Percentiles rank a stretch among this genome's conserved stretches.
Conservation (phyloP, 2,888 invertebrate species). For the Gisinianus flammeolus region DNA sequence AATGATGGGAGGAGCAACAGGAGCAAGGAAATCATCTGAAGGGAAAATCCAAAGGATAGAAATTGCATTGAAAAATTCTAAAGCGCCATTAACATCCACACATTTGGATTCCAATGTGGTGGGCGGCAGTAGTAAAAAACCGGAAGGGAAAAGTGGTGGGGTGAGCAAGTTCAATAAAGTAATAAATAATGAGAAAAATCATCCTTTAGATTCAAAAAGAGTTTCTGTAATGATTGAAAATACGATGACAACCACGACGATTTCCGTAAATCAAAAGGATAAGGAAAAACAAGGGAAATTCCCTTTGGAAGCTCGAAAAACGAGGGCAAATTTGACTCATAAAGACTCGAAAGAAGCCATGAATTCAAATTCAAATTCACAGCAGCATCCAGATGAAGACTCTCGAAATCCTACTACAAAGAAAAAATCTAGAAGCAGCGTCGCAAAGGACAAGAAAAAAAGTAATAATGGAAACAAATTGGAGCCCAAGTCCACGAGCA, state of each 20-base stretch:
- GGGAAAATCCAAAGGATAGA: too few species aligned
- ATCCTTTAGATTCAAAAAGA: not conserved
- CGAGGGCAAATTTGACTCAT: not conserved
- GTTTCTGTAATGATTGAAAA: not conserved
- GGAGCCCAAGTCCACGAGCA: not conserved
- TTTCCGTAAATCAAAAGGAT: not conserved
- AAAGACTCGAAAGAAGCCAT: not conserved
- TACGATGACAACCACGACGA: not conserved
- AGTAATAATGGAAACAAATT: not conserved
- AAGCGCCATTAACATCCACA: too few species aligned
- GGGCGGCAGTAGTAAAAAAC: too few species aligned
- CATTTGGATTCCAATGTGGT: too few species aligned
- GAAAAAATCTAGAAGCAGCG: not conserved
- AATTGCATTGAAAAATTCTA: too few species aligned
- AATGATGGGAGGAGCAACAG: too few species aligned
- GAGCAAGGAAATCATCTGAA: too few species aligned
- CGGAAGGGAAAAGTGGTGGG: too few species aligned
- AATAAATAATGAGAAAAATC: not conserved
- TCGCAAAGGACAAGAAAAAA: not conserved
- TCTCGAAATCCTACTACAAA: not conserved
- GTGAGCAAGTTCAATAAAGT: too few species aligned
- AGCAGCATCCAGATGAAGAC: not conserved
- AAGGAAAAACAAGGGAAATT: not conserved
- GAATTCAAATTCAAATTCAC: not conserved
- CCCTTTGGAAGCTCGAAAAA: not conserved